phyloP scores from a whole-genome alignment of 2,888 invertebrate species.

The Lissonota sp. region DNA sequence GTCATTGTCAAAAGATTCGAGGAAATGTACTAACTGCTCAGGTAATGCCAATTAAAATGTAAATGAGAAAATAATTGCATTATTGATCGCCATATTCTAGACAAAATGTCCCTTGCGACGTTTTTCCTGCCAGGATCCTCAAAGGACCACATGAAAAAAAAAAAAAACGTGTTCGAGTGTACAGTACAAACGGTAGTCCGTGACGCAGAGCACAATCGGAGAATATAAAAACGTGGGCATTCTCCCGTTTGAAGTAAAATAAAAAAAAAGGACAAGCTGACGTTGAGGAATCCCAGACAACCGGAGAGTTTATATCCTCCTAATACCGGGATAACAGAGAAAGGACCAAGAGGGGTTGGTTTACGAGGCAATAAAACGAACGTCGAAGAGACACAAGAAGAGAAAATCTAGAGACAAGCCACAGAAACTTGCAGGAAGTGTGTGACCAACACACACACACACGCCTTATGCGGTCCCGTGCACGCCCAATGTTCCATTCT shows the following conservation, averaged over 20 bases:
- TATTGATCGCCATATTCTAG: too few relatives aligned
- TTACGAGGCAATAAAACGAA: slow-evolving; percentile 82
- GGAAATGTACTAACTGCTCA: too few relatives aligned
- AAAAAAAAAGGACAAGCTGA: slow-evolving; percentile 3
- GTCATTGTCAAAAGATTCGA: too few relatives aligned
- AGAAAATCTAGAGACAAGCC: slow-evolving; percentile 58
- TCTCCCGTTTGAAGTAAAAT: background rate
- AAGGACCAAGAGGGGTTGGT: slow-evolving; percentile 72
- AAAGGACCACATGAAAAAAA: too few relatives aligned
- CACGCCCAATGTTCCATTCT: slow-evolving; percentile 46
- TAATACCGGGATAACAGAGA: slow-evolving; percentile 73
- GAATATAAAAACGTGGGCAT: too few relatives aligned
- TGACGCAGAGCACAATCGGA: too few relatives aligned
- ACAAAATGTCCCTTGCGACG: too few relatives aligned
- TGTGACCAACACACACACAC: slow-evolving; percentile 44
- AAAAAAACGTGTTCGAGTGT: too few relatives aligned
- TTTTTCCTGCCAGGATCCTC: too few relatives aligned
- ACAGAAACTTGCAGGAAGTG: slow-evolving; percentile 45
- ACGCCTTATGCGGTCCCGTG: slow-evolving; percentile 60
- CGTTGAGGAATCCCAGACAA: slow-evolving; percentile 69
- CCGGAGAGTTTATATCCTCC: slow-evolving; percentile 75
- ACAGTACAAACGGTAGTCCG: too few relatives aligned
- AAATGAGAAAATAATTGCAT: too few relatives aligned
- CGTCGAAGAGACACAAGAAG: slow-evolving; percentile 74
- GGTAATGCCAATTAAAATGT: too few relatives aligned